Percentiles rank a stretch among this genome's conserved stretches.
Conservation (phyloP, 2,797 vertebrate species). For the Myiotriccus ornatus region DNA sequence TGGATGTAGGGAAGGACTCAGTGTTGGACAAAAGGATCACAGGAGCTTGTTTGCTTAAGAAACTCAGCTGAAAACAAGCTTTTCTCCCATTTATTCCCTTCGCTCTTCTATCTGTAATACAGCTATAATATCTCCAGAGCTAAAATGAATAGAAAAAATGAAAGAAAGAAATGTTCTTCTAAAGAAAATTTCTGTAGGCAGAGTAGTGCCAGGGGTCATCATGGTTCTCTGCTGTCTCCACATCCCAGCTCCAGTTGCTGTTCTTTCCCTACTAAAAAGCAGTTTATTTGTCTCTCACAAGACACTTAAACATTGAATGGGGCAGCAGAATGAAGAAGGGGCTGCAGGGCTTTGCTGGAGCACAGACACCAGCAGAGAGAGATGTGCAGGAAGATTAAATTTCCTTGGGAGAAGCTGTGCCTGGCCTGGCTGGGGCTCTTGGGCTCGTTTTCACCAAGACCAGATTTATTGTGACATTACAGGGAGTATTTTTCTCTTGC, state of each 20-base stretch:
- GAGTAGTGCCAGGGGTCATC: background rate
- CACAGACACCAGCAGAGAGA: background rate
- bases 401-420: background rate
- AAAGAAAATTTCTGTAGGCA: background rate
- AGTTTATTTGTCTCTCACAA: background rate
- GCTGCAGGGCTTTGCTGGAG: background rate
- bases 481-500: background rate
- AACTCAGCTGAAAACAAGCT: background rate
- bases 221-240: background rate
- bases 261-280: background rate
- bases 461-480: slow-evolving; percentile 5
- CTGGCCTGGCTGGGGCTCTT: background rate
- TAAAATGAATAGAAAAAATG: background rate
- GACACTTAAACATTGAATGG: rapidly evolving
- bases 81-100: background rate
- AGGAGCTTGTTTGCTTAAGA: background rate
- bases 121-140: background rate
- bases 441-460: background rate
- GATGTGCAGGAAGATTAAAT: background rate
- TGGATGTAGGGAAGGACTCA: background rate
- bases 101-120: background rate
- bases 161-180: background rate
- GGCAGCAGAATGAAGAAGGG: background rate
- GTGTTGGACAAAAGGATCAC: background rate
- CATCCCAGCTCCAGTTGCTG: background rate